Conservation (phyloP, 2,113 vertebrate genomes). For the Peromyscus maniculatus region DNA sequence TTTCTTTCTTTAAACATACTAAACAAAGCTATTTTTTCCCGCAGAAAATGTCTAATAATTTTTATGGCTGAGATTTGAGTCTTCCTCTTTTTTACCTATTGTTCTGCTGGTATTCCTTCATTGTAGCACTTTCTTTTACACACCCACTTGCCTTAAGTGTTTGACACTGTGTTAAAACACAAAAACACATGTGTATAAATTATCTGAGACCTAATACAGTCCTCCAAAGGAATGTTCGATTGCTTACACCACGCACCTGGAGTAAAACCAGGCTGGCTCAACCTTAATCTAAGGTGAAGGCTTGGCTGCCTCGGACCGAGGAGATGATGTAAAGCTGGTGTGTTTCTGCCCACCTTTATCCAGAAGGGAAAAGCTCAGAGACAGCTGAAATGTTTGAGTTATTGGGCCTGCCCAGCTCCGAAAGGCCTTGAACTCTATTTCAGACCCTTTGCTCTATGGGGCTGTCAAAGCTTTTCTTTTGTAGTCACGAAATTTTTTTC, state of each 20-base stretch:
- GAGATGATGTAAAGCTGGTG: background rate
- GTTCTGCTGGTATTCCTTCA: conserved; percentile 29
- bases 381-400: background rate
- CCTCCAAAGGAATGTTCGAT: background rate
- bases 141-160: background rate
- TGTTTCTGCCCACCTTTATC: background rate
- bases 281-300: background rate
- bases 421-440: background rate
- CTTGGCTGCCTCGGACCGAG: background rate
- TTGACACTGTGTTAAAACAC: background rate
- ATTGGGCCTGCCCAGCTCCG: background rate
- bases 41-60: conserved; percentile 1
- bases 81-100: background rate
- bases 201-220: background rate
- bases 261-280: background rate
- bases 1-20: background rate
- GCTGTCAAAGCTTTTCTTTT: background rate
- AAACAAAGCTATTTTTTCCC: background rate
- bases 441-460: background rate
- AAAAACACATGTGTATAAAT: background rate
- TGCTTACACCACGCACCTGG: background rate
- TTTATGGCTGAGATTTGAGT: background rate
- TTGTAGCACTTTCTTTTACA: background rate
- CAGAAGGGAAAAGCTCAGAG: background rate
- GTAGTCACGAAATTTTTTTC: background rate